Percentiles rank a stretch among this genome's conserved stretches.
Conservation (phyloP, 2,888 invertebrate genomes). For the Amblyjoppa fuscipennis region DNA sequence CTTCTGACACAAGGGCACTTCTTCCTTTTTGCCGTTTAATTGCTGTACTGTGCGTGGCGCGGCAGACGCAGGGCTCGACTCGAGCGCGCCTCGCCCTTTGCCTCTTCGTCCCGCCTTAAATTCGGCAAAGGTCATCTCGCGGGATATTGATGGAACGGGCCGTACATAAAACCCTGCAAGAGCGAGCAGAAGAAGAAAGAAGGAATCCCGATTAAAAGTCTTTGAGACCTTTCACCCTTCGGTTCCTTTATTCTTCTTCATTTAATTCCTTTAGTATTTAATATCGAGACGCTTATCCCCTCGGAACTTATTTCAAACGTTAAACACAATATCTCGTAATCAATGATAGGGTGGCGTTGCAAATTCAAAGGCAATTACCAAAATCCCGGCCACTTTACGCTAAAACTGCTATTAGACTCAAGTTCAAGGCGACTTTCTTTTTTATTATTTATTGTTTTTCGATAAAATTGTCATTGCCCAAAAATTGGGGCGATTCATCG, state of each 20-base stretch:
- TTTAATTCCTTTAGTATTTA: slow-evolving; percentile 31
- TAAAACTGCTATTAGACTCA: too few species aligned
- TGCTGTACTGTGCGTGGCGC: slow-evolving; percentile 56
- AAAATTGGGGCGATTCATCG: slow-evolving; percentile 55
- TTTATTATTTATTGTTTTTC: neutral
- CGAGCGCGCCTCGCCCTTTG: slow-evolving; percentile 51
- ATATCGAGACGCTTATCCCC: slow-evolving; percentile 1
- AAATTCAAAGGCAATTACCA: slow-evolving; percentile 2
- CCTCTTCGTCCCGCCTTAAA: slow-evolving; percentile 54
- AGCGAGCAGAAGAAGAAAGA: slow-evolving; percentile 34
- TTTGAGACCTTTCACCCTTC: slow-evolving; percentile 51
- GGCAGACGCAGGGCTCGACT: slow-evolving; percentile 15
- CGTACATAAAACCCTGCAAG: neutral
- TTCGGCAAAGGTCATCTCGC: slow-evolving; percentile 65
- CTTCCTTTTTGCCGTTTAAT: slow-evolving; percentile 68
- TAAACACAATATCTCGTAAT: neutral
- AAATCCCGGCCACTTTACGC: neutral
- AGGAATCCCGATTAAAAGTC: slow-evolving; percentile 59
- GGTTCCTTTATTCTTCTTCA: slow-evolving; percentile 29
- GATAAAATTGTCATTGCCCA: neutral
- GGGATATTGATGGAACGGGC: slow-evolving; percentile 62
- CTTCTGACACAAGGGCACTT: slow-evolving; percentile 57
- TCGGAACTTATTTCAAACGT: neutral
- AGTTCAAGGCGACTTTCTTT: too few species aligned
- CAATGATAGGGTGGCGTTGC: neutral